Evolutionary conservation across 1,140 invertebrate genomes (phyloP), one percentile per base, ranked within the genome.

Genomic region (Papilio dardanus): DNA sequence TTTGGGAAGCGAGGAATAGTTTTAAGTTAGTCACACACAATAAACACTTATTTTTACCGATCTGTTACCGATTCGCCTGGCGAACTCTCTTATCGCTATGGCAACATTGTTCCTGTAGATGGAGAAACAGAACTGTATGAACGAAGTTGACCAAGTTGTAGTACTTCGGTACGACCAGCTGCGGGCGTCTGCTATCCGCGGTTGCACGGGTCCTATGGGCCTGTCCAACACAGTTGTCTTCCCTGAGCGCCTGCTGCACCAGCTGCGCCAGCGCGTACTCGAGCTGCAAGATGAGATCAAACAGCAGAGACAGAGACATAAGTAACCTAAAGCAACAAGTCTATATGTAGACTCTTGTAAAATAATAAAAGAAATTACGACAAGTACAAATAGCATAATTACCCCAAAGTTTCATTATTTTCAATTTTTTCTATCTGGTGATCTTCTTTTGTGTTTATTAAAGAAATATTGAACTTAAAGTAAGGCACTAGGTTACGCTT

Each of bases 91-190:
- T 4, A 42, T 42, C 5, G 14, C 14, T 42, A 16, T 16, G 16
- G 14, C 16, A 42, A 16, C 12, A 42, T n/a, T 46, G 4, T 74
- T 24, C 75, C 50, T 75, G 50, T 50, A 93, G 91, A 84, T 92
- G 86, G 92, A 93, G 74, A 93, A 93, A 81, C 92, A 93, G 82
- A 90, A 80, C 62, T 93, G 92, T 66, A 81, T 93, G 86, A 93
- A 93, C 74, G 89, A 91, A 7, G 87, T 93, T 3, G 86, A 88
- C 40, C 84, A 88, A 76, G 88, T 90, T 8, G 85, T 93, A 10
- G 78, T 93, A 24, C 79, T 93, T 5, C 82, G 87, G 0, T 92
- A 92, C 67, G 87, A 89, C 74, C 92, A 92, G 75, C 86, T 93
- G 5, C 79, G 92, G 16, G 90, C 92, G 0, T 79, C 86, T 0